phyloP scores from a whole-genome alignment of 1,140 invertebrate genomes.

The Drosophila biarmipes region DNA sequence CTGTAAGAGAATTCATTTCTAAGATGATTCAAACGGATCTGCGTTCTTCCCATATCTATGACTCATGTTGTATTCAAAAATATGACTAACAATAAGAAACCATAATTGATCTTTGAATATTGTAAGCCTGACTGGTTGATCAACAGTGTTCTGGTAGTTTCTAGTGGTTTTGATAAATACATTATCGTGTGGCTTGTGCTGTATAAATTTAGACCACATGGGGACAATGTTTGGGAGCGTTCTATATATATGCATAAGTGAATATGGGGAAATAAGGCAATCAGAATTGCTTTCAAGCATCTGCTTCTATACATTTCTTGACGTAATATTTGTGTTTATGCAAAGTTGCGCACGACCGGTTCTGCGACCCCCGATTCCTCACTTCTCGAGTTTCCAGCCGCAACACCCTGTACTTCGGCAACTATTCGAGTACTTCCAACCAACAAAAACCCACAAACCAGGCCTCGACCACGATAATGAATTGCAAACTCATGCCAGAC shows the following conservation, averaged over 20 bases:
- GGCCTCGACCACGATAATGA: constrained; percentile 36
- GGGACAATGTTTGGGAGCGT: constrained; percentile 7
- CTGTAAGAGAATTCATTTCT: background rate
- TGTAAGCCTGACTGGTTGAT: background rate
- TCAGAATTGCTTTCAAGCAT: constrained; percentile 16
- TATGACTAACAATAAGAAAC: background rate
- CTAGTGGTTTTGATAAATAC: background rate
- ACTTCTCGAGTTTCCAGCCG: background rate
- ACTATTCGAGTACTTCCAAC: constrained; percentile 25
- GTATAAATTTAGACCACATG: constrained; percentile 29
- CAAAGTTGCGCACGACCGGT: constrained; percentile 13
- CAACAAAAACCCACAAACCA: constrained; percentile 33
- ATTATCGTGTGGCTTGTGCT: constrained; percentile 5
- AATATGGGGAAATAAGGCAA: constrained; percentile 7
- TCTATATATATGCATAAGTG: background rate
- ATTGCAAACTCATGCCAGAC: constrained; percentile 47
- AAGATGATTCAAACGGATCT: constrained; percentile 8
- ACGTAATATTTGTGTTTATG: constrained; percentile 29
- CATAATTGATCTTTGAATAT: background rate
- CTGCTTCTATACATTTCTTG: constrained; percentile 1
- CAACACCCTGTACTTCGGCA: constrained; percentile 16
- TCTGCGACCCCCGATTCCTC: background rate
- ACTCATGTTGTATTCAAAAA: background rate
- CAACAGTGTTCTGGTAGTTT: constrained; percentile 3
- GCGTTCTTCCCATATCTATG: background rate